Evolutionary conservation across 2,113 vertebrate species (phyloP).

Genomic region (Ascaphus truei): DNA sequence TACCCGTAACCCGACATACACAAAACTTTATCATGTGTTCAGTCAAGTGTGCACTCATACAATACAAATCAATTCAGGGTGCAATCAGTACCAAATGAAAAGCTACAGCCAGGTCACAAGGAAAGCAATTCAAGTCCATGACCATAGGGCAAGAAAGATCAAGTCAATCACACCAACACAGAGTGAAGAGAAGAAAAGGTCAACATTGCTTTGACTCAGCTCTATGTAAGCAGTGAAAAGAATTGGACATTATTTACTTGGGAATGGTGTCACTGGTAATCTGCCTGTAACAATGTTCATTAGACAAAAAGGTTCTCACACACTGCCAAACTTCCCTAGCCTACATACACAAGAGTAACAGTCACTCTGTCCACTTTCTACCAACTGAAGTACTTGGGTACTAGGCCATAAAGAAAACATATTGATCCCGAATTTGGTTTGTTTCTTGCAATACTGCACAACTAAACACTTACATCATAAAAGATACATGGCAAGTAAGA

Average conservation of each 20-base stretch:
- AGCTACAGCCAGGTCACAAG: background rate
- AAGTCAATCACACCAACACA: constrained; percentile 39
- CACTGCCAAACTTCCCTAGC: too few relatives aligned
- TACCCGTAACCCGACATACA: background rate
- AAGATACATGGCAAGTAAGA: too few relatives aligned
- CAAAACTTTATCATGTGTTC: background rate
- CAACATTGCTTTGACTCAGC: constrained; percentile 16
- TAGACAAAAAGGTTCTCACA: background rate
- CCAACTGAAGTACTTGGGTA: background rate
- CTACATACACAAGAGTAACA: background rate
- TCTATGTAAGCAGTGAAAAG: background rate
- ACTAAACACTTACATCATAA: too few relatives aligned
- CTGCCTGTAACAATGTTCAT: constrained; percentile 2
- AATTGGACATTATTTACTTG: background rate
- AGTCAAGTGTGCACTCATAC: background rate
- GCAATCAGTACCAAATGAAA: background rate
- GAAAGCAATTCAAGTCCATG: background rate
- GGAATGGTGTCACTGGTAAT: background rate
- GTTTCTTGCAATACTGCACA: too few relatives aligned
- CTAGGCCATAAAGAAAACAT: too few relatives aligned
- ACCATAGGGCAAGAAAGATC: constrained; percentile 29
- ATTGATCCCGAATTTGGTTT: too few relatives aligned
- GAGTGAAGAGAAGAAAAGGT: constrained; percentile 31
- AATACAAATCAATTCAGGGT: background rate
- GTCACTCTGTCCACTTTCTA: background rate